Conservation (phyloP, 23 tunicate genomes). For the Styela clava region DNA sequence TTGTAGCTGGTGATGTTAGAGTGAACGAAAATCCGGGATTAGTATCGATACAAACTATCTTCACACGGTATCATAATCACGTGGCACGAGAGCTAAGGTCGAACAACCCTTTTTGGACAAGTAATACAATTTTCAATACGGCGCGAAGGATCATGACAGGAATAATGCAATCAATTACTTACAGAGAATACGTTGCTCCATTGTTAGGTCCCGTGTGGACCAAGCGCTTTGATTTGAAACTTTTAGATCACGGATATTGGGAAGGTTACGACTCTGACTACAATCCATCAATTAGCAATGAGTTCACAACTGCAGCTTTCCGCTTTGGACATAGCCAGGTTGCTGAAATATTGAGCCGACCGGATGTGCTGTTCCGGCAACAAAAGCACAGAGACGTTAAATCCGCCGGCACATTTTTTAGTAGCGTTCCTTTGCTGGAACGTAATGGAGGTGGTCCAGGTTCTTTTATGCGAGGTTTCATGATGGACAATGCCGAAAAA, state of each 20-base stretch:
- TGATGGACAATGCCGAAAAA: slow-evolving; percentile 43
- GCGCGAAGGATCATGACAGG: slow-evolving; percentile 62
- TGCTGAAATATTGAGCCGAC: slow-evolving; percentile 31
- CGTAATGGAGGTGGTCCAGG: slow-evolving; percentile 37
- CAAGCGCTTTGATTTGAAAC: slow-evolving; percentile 42
- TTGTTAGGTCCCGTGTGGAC: slow-evolving; percentile 51
- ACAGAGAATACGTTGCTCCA: slow-evolving; percentile 66
- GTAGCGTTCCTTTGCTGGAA: slow-evolving; percentile 45
- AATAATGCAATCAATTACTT: slow-evolving; percentile 56
- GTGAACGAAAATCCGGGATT: slow-evolving; percentile 79
- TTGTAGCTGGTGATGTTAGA: slow-evolving; percentile 76
- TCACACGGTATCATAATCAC: slow-evolving; percentile 64
- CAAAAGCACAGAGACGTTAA: slow-evolving; percentile 1
- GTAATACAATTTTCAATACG: slow-evolving; percentile 41
- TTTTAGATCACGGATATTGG: slow-evolving; percentile 45
- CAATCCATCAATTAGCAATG: slow-evolving; percentile 72
- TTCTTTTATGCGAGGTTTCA: slow-evolving; percentile 66
- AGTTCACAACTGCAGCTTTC: slow-evolving; percentile 85
- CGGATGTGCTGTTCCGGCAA: slow-evolving; percentile 33
- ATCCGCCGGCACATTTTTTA: slow-evolving; percentile 43
- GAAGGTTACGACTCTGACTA: slow-evolving; percentile 68
- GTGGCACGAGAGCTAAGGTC: slow-evolving; percentile 35
- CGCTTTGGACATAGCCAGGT: slow-evolving; percentile 81
- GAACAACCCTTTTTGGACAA: slow-evolving; percentile 58
- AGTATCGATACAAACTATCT: slow-evolving; percentile 63